These are phyloP conservation scores for Passer domesticus DNA, from an alignment of 2,113 vertebrate species.

Conservation along the genomic window DNA sequence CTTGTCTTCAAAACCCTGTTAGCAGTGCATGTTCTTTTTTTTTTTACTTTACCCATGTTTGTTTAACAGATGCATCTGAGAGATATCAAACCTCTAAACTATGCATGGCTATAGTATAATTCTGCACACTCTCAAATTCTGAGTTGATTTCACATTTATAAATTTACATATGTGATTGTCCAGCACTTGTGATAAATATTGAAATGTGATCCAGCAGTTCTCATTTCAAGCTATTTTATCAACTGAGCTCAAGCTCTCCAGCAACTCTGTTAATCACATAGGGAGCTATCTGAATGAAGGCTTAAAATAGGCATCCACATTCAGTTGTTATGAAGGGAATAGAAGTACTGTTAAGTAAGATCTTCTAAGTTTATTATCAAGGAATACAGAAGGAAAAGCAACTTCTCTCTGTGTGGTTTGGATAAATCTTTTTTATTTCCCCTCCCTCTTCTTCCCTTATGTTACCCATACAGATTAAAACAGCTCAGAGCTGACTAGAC, in stretches of 20 bases:
- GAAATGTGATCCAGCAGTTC: background rate
- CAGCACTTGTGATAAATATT: background rate
- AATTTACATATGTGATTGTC: background rate
- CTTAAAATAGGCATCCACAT: background rate
- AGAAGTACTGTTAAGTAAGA: background rate
- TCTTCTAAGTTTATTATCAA: background rate
- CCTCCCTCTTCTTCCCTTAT: background rate
- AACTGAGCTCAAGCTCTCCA: background rate
- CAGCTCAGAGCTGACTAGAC: background rate
- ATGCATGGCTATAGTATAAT: background rate
- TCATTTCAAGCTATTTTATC: rapidly evolving
- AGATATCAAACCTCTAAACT: background rate
- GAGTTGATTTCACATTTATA: background rate
- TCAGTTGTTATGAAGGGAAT: background rate
- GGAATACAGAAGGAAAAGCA: background rate
- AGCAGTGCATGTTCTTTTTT: background rate
- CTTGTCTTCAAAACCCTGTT: background rate
- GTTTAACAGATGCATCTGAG: background rate
- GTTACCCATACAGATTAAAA: background rate
- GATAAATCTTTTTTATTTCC: background rate
- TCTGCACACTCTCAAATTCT: background rate
- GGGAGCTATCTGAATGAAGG: background rate
- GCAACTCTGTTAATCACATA: background rate
- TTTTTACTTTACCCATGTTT: background rate
- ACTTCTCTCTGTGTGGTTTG: background rate